Evolutionary conservation across 2,888 invertebrate genomes (phyloP), one percentile per base, ranked within the genome.

Genomic region (Dendrolimus houi): DNA sequence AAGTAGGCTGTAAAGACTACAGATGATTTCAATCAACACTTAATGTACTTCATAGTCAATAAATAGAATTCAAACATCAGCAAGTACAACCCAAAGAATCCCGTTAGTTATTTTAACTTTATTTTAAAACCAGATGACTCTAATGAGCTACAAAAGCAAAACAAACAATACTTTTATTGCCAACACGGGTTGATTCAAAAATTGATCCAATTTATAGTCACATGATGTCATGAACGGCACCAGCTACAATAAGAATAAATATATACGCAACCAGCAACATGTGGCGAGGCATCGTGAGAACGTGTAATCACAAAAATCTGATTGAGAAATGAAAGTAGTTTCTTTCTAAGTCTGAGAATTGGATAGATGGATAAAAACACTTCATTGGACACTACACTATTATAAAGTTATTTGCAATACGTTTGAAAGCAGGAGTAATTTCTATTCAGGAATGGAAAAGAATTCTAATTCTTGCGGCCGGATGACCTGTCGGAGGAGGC

Each of bases 221-320:
- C 73, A 74, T 81, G 81, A 84, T 81, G 81, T 80, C 81, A 81
- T 79, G 77, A 61, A 64, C 58, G 55, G 57, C 52, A 69, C 66
- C 62, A 63, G 64, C 29, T 71, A 66, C 72, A 79, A 80, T 74
- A 80, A 79, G 76, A 77, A 80, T 71, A 85, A 85, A 87, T 82
- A 79, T 81, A 82, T 71, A 74, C 77, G 81, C 83, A 78, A 75
- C 81, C 80, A 81, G 81, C 81, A 85, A 86, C 88, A 88, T 88
- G 82, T 88, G 89, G 85, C 75, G 61, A 63, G 63, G 67, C 71
- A 77, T 79, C 88, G 88, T 89, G 88, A 86, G 89, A 89, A 88
- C 77, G 76, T 80, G 76, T 80, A 77, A 79, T 47, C 47, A 29
- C 29, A 6, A 29, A 29, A 29, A 29, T 29, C 29, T 29, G 29